phyloP scores from a whole-genome alignment of 2,113 vertebrate species.

The Acanthochromis polyacanthus region DNA sequence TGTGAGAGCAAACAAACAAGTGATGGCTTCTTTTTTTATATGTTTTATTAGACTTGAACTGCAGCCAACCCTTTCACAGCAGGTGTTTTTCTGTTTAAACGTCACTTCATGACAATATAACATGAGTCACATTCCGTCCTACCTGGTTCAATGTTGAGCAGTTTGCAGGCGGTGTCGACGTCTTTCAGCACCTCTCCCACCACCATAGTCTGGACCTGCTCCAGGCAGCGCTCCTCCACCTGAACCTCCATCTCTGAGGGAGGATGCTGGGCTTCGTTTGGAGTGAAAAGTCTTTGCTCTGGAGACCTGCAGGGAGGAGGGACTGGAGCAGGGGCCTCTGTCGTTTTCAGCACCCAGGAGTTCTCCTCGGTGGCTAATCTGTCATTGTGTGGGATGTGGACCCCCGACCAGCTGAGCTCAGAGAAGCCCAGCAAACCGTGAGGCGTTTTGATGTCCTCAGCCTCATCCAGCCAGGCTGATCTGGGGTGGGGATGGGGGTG shows the following conservation, averaged over 20 bases:
- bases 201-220: conserved; percentile 95
- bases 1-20: conserved; percentile 20
- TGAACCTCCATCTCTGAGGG: conserved; percentile 79
- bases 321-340: conserved; percentile 63
- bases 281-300: conserved; percentile 86
- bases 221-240: conserved; percentile 90
- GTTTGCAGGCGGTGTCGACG: conserved; percentile 95
- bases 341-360: conserved; percentile 75
- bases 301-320: conserved; percentile 76
- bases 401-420: conserved; percentile 81
- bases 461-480: conserved; percentile 74
- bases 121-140: neutral
- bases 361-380: conserved; percentile 82
- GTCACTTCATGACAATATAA: neutral
- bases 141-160: conserved; percentile 94
- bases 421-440: conserved; percentile 73
- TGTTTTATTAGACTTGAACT: neutral
- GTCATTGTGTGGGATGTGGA: conserved; percentile 89
- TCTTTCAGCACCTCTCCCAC: conserved; percentile 95
- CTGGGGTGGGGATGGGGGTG: conserved; percentile 29
- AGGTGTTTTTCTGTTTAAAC: neutral
- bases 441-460: conserved; percentile 73
- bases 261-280: conserved; percentile 79
- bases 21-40: conserved; percentile 9
- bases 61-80: neutral